Evolutionary conservation across 2,113 vertebrate genomes (phyloP), one percentile per base, ranked within the genome.

Genomic region (Reinhardtius hippoglossoides): DNA sequence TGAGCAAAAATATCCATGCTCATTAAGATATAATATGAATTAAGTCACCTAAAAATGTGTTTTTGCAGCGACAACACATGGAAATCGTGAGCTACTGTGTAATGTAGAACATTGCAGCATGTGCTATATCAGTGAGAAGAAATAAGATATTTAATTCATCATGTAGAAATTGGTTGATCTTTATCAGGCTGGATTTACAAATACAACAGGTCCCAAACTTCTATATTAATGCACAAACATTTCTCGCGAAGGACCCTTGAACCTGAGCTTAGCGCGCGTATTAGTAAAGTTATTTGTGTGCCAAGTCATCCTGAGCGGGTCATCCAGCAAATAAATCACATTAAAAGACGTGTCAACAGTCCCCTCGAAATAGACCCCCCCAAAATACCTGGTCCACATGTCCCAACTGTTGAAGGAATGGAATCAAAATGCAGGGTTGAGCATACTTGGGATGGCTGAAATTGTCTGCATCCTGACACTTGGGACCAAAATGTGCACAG

Each of bases 311-410:
- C 72, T 72, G 66, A 74, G 77, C 81, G 74, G 75, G 78, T 81
- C 86, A 84, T 78, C 70, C 77, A 81, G 67, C 77, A 83, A 83
- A 92, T 93, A 91, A 91, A 93, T 94, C 91, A 91, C 40, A 84
- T 82, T 84, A 87, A 89, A 92, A 91, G 88, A 85, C 83, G 18
- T 90, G 91, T 92, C 89, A 91, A 84, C 89, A 71, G 83, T 66
- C 37, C 40, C 62, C 91, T 92, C 57, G 84, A 89, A 95, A 94
- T 94, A 94, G 89, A 88, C 54, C 35, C 31, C 42, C 80, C 65
- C 81, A 83, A 54, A 92, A 82, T 89, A 92, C 87, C 87, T 86
- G 73, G 85, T 83, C 81, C 84, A 86, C 87, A 92, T 91, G 56
- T 78, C 81, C 42, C 75, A 80, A 85, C 80, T 82, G 81, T 82